These are phyloP conservation scores for Anser cygnoides DNA, from an alignment of 2,113 vertebrate species.

Conservation along the genomic window DNA sequence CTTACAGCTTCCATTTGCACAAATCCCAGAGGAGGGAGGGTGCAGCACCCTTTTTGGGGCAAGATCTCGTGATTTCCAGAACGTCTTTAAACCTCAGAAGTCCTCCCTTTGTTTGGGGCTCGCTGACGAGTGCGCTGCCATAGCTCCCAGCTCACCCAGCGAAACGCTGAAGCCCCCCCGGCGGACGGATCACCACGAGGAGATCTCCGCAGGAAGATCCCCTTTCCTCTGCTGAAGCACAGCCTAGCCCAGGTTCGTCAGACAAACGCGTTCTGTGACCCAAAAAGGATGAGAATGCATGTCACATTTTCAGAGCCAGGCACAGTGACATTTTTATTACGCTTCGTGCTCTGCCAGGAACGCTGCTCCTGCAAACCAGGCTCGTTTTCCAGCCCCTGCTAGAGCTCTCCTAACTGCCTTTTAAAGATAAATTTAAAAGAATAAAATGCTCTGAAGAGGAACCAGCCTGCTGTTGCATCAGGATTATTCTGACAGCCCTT, in stretches of 20 bases:
- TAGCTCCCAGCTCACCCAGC: neutral
- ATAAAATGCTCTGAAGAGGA: neutral
- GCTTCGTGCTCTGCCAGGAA: neutral
- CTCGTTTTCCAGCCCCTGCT: neutral
- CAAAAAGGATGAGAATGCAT: rapidly evolving
- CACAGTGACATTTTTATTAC: rapidly evolving
- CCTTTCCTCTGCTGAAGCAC: neutral
- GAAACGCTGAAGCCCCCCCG: neutral
- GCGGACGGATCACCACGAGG: neutral
- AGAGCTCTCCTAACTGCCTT: rapidly evolving
- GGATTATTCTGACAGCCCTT: neutral
- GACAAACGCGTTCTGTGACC: neutral
- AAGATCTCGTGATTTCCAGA: neutral
- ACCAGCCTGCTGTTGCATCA: neutral
- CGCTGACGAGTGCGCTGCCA: neutral
- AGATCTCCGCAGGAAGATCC: neutral
- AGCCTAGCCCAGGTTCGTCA: rapidly evolving
- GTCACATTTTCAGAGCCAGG: rapidly evolving
- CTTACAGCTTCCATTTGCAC: neutral
- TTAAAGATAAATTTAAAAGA: neutral
- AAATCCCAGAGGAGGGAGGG: neutral
- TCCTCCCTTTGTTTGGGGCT: neutral
- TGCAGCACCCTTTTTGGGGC: neutral
- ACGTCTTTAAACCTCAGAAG: neutral
- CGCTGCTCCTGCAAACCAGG: rapidly evolving